Percentiles rank a stretch among this genome's conserved stretches.
phyloP scores from a whole-genome alignment of 2,113 vertebrate genomes.

The Mesitornis unicolor region DNA sequence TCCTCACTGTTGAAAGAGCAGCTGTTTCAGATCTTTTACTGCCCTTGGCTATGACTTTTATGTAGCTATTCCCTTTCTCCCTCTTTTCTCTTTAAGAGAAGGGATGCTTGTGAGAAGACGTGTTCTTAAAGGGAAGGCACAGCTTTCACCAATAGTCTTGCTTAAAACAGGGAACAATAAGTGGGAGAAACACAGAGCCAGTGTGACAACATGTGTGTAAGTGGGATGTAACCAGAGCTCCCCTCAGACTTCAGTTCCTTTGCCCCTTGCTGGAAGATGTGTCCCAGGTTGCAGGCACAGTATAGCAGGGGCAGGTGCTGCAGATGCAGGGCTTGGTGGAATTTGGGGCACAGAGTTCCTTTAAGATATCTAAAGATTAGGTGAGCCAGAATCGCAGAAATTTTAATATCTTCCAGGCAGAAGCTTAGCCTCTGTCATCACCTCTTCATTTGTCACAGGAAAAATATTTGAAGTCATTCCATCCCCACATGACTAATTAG shows the following conservation, averaged over 20 bases:
- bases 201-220: background rate
- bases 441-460: slow-evolving; percentile 59
- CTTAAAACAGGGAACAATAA: background rate
- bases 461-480: slow-evolving; percentile 56
- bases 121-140: background rate
- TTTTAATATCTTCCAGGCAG: slow-evolving; percentile 61
- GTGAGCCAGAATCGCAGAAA: slow-evolving; percentile 31
- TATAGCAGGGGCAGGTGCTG: background rate
- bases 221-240: background rate
- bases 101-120: rapidly evolving
- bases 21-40: background rate
- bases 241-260: background rate
- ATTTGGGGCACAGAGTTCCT: background rate
- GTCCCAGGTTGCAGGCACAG: background rate
- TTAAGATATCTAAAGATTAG: slow-evolving; percentile 6
- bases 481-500: slow-evolving; percentile 58
- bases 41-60: background rate
- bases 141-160: background rate
- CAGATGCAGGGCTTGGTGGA: background rate
- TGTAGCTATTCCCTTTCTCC: background rate
- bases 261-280: rapidly evolving
- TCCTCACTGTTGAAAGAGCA: background rate
- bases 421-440: slow-evolving; percentile 59
- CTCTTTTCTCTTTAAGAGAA: background rate
- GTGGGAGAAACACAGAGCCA: background rate